Percentiles rank a stretch among this genome's conserved stretches.
Evolutionary conservation across 1,140 invertebrate genomes (phyloP).

Genomic region (Nymphalis io): DNA sequence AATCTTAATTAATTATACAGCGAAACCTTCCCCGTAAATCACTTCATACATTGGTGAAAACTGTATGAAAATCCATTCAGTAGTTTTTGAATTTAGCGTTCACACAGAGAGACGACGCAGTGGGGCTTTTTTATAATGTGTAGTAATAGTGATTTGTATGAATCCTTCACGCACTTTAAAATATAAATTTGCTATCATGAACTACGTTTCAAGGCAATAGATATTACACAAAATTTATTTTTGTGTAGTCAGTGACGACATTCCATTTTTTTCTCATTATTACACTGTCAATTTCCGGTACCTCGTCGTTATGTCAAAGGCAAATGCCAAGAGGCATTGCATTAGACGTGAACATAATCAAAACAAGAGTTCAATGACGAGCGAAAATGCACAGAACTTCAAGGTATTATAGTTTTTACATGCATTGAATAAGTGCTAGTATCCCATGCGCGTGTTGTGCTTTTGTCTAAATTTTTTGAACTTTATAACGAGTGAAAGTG

Average conservation of each 20-base stretch:
- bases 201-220: not conserved
- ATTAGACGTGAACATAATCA: constrained; percentile 24
- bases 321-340: constrained; percentile 32
- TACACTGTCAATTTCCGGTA: constrained; percentile 29
- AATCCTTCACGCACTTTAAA: too few relatives aligned
- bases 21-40: too few relatives aligned
- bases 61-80: too few relatives aligned
- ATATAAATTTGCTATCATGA: too few relatives aligned
- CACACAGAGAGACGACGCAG: too few relatives aligned
- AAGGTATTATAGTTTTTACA: not conserved
- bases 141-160: too few relatives aligned
- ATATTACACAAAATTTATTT: not conserved
- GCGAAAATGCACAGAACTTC: constrained; percentile 1
- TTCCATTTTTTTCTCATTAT: constrained; percentile 30
- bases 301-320: constrained; percentile 25
- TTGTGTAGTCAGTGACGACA: not conserved
- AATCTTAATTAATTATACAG: too few relatives aligned
- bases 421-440: not conserved
- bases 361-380: constrained; percentile 12
- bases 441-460: not conserved
- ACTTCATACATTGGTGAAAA: too few relatives aligned
- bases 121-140: too few relatives aligned
- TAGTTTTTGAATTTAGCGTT: too few relatives aligned
- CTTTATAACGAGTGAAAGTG: constrained; percentile 26
- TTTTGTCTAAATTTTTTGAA: not conserved